Conservation (phyloP, 1,140 invertebrate genomes). For the Periplaneta americana region DNA sequence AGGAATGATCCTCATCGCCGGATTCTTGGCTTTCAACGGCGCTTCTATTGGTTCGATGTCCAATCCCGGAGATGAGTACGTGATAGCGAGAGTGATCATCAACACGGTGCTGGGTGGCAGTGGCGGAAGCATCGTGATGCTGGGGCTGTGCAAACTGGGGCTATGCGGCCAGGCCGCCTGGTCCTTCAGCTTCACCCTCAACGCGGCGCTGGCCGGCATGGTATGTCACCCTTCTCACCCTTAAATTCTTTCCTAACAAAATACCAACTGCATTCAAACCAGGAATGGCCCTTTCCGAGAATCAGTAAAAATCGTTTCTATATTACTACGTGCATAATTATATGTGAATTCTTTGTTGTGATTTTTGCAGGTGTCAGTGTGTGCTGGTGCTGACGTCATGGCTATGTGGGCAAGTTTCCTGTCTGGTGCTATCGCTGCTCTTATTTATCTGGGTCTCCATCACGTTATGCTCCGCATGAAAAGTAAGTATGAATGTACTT, state of each 20-base stretch:
- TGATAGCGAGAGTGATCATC: conserved; percentile 40
- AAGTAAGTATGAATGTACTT: too few species aligned
- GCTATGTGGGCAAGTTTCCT: conserved; percentile 39
- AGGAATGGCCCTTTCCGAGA: too few species aligned
- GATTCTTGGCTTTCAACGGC: conserved; percentile 57
- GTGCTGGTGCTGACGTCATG: conserved; percentile 44
- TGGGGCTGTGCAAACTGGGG: conserved; percentile 32
- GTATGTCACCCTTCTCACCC: too few species aligned
- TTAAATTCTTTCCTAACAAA: too few species aligned
- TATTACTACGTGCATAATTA: too few species aligned
- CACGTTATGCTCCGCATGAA: conserved; percentile 29
- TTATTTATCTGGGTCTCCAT: conserved; percentile 37
- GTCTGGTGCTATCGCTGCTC: conserved; percentile 37
- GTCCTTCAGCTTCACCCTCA: conserved; percentile 46
- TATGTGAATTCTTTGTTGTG: too few species aligned
- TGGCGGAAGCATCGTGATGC: conserved; percentile 39
- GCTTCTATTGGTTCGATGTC: conserved; percentile 46
- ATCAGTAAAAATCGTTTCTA: too few species aligned
- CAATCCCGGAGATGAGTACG: conserved; percentile 37
- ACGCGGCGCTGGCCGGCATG: conserved; percentile 50
- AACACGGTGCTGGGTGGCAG: conserved; percentile 49
- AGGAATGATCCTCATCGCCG: conserved; percentile 50
- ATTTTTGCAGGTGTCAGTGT: conserved; percentile 41
- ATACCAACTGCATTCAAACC: too few species aligned
- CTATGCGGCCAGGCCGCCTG: conserved; percentile 28